Conservation (phyloP, 2,797 vertebrate species). For the Galago senegalensis region DNA sequence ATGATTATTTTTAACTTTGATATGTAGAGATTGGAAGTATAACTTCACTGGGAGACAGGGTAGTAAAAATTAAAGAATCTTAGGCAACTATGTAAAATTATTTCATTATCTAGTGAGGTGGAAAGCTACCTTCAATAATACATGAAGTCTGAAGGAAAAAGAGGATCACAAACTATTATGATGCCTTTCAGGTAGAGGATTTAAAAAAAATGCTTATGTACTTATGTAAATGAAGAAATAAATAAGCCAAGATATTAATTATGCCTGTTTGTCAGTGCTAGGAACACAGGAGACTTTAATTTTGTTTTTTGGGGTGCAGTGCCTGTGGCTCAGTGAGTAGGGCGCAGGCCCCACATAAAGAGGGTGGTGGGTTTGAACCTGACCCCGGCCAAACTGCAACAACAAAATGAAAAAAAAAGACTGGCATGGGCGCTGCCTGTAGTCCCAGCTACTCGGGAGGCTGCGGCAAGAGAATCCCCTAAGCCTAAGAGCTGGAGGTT, state of each 20-base stretch:
- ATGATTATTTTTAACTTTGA: neutral
- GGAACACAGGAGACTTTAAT: neutral
- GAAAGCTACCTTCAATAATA: neutral
- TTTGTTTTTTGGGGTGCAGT: neutral
- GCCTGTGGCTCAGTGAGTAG: no score
- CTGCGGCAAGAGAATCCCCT: no score
- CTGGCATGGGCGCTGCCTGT: no score
- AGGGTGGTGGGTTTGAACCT: no score
- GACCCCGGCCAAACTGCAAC: no score
- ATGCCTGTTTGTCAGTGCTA: neutral
- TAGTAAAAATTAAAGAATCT: neutral
- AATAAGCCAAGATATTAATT: neutral
- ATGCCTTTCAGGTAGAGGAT: neutral
- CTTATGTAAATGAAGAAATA: neutral
- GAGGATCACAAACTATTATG: neutral
- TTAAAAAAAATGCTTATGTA: neutral
- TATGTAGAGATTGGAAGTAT: neutral
- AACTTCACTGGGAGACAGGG: neutral
- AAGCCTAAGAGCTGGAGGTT: no score
- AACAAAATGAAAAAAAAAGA: no score
- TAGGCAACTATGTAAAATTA: neutral
- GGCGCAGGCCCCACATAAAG: no score
- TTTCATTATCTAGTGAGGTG: neutral
- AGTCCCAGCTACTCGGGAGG: no score
- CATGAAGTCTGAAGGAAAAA: neutral